Percentiles rank a stretch among this genome's conserved stretches.
Evolutionary conservation across 2,113 vertebrate species (phyloP).

Genomic region (Mus spicilegus): DNA sequence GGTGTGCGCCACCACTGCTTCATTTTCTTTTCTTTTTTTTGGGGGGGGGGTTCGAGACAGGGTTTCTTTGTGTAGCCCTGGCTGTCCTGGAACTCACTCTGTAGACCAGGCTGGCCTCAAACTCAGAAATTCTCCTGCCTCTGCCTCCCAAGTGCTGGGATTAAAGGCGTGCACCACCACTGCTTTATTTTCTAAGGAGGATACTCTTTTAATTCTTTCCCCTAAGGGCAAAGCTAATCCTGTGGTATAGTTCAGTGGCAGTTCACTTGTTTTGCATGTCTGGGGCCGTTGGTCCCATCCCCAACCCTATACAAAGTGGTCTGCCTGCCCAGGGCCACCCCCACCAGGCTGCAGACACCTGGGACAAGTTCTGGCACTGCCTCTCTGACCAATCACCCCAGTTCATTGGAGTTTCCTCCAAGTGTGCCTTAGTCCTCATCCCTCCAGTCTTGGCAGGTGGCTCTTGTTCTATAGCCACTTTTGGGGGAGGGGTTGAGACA

Average conservation of each 20-base stretch:
- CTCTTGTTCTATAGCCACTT: neutral
- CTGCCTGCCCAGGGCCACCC: neutral
- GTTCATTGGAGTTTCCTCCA: neutral
- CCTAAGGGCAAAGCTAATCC: neutral
- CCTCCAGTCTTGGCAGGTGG: neutral
- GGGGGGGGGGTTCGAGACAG: too few relatives aligned
- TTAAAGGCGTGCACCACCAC: neutral
- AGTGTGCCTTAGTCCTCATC: neutral
- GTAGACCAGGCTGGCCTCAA: too few relatives aligned
- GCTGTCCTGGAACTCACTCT: neutral
- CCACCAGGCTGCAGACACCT: neutral
- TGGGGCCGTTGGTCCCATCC: neutral
- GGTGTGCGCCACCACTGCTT: too few relatives aligned
- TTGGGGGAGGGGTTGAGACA: too few relatives aligned
- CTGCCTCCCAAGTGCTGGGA: neutral
- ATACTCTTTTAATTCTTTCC: neutral
- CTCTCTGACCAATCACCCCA: neutral
- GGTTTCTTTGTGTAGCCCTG: neutral
- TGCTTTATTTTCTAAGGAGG: conserved; percentile 2
- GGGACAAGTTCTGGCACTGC: neutral
- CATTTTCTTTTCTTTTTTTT: neutral
- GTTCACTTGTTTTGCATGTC: neutral
- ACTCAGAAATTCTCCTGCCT: too few relatives aligned
- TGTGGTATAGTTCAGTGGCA: neutral
- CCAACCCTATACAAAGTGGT: neutral